Base-by-base conservation (phyloP, 2,888 invertebrate species). In the Parelbella ahira region DNA sequence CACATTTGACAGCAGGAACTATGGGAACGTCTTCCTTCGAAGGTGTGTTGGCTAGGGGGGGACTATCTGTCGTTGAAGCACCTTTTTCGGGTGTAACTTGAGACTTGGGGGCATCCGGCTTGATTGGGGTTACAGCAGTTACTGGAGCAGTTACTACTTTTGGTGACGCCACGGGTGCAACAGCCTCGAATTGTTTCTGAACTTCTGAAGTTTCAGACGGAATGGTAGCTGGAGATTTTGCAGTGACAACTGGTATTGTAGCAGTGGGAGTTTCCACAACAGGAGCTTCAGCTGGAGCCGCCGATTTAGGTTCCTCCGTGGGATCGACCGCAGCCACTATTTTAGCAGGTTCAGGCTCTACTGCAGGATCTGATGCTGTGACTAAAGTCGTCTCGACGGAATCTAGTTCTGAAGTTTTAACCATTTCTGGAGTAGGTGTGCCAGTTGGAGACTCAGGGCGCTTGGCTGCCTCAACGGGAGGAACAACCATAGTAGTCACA, bases 21-120 rank as follows among this genome's bases (percentile, higher is more conserved):
- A 52, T 59, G 42, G 77, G 68, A 1, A 63, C 61, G 39, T 70
- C 74, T 53, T 83, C 86, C 50, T 79, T 80, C 42, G 81, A 71
- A 32, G 88, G 84, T 5, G 86, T 84, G 54, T 70, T 63, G 37
- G 75, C 84, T 37, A 87, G 58, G 1, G 87, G 84, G 10, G 82
- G 84, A 47, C 87, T 86, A 49, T 86, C 86, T n/a, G 61, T 51
- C 6, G 63, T 50, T 10, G 57, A 47, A 2, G 48, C 42, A 25
- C 49, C 38, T 39, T 60, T 63, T 34, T 58, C 53, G 1, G 68
- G 62, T 20, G 63, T 54, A 8, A 48, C 47, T 23, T 43, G 47
- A 20, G 53, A 30, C 28, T 50, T 45, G 21, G 54, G 44, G 25
- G 45, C 29, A 32, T 38, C 39, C 28, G 52, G 45, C 32, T 32